These are phyloP conservation scores for Hippoglossus stenolepis DNA, from an alignment of 2,113 vertebrate species.

Conservation along the genomic window DNA sequence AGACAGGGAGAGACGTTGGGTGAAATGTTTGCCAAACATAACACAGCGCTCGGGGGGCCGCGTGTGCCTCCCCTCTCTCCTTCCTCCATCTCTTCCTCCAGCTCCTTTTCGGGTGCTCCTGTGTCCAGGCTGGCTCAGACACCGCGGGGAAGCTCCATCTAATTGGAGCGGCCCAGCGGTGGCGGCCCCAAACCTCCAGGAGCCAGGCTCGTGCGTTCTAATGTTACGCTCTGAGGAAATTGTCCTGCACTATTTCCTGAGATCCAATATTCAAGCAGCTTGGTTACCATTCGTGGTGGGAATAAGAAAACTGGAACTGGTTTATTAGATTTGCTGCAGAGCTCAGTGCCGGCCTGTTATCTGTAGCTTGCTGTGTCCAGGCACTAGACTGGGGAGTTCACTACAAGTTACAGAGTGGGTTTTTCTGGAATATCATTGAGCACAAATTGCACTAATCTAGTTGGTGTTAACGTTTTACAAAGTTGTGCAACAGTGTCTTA, in stretches of 20 bases:
- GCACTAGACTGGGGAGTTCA: conserved; percentile 11
- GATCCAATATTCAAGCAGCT: conserved; percentile 83
- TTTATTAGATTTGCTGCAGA: conserved; percentile 85
- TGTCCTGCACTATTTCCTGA: conserved; percentile 92
- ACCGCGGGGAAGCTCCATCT: conserved; percentile 87
- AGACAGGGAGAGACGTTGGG: conserved; percentile 55
- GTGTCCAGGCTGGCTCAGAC: conserved; percentile 84
- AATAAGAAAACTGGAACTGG: conserved; percentile 86
- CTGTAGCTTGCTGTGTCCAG: conserved; percentile 12
- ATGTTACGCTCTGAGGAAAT: conserved; percentile 90
- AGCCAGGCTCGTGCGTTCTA: conserved; percentile 86
- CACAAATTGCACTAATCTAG: neutral
- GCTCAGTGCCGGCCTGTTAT: conserved; percentile 58
- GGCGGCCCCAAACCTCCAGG: conserved; percentile 83
- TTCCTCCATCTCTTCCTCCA: conserved; percentile 69
- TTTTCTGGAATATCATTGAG: conserved; percentile 9
- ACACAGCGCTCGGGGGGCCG: conserved; percentile 48
- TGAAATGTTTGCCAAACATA: conserved; percentile 68
- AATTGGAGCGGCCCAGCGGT: conserved; percentile 84
- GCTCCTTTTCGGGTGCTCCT: conserved; percentile 78
- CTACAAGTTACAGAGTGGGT: neutral
- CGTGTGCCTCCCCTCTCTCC: conserved; percentile 46
- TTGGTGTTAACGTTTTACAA: no score
- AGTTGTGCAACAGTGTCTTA: no score
- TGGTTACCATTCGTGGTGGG: conserved; percentile 80